Percentiles rank a stretch among this genome's conserved stretches.
Conservation (phyloP, 2,113 vertebrate species). For the Albula goreensis region DNA sequence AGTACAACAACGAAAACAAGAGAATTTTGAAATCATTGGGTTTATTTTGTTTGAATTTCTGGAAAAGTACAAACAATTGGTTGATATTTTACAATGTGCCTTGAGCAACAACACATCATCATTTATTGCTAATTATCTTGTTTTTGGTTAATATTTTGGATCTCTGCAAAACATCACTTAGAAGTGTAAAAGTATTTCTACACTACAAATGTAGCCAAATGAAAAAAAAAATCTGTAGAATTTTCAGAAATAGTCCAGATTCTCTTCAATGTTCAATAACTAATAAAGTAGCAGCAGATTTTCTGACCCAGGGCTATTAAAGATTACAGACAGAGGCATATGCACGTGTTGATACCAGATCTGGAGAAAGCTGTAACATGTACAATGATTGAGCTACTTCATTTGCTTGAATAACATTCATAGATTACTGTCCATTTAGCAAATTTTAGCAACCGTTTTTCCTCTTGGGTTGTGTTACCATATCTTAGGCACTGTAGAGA, state of each 20-base stretch:
- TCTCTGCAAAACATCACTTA: background rate
- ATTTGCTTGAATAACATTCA: background rate
- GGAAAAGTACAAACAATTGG: constrained; percentile 28
- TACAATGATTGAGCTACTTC: background rate
- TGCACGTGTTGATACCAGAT: background rate
- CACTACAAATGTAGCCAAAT: constrained; percentile 12
- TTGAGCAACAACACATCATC: constrained; percentile 18
- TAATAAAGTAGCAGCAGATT: background rate
- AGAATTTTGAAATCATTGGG: constrained; percentile 14
- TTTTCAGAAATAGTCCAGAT: background rate
- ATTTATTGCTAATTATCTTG: background rate
- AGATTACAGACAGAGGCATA: background rate
- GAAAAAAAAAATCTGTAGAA: background rate
- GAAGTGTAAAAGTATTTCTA: background rate
- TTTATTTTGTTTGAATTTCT: constrained; percentile 27
- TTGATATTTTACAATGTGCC: constrained; percentile 33
- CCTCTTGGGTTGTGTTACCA: background rate
- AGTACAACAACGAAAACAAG: constrained; percentile 16
- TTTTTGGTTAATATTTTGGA: background rate
- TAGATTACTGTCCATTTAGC: too few species aligned
- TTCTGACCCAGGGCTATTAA: too few species aligned
- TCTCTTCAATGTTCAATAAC: background rate
- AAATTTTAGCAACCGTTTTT: too few species aligned
- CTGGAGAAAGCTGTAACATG: background rate
- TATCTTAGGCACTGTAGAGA: background rate